phyloP scores from a whole-genome alignment of 2,888 invertebrate species.

The Tetanocera ferruginea region DNA sequence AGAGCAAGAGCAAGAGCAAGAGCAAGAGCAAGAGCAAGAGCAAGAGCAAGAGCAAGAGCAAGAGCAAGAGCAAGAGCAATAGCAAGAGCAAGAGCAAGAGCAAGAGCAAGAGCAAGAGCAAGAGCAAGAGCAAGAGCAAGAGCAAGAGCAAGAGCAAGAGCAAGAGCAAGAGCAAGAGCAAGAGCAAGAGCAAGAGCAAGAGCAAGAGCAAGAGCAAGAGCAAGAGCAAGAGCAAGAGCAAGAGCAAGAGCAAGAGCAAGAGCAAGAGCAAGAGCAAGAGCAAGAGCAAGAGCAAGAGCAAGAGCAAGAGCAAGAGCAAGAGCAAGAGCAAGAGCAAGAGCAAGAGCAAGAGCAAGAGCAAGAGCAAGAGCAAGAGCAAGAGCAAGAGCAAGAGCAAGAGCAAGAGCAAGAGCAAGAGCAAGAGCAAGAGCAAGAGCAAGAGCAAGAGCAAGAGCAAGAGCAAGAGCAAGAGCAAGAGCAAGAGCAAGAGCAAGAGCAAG shows the following conservation, averaged over 20 bases:
- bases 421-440: constrained; percentile 4
- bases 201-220: too few relatives aligned
- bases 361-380: background rate
- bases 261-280: too few relatives aligned
- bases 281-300: too few relatives aligned
- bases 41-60: background rate
- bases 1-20: constrained; percentile 15
- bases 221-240: constrained; percentile 32
- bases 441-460: background rate
- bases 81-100: too few relatives aligned
- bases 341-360: constrained; percentile 37
- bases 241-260: too few relatives aligned
- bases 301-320: too few relatives aligned
- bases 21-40: constrained; percentile 3
- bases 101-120: background rate
- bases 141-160: background rate
- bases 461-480: background rate
- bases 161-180: background rate
- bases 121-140: background rate
- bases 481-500: background rate
- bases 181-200: too few relatives aligned
- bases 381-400: constrained; percentile 28
- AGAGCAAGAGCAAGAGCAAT: too few relatives aligned
- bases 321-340: constrained; percentile 34
- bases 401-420: constrained; percentile 3